Evolutionary conservation across 2,797 vertebrate genomes (phyloP).

Genomic region (Sparidentex hasta): DNA sequence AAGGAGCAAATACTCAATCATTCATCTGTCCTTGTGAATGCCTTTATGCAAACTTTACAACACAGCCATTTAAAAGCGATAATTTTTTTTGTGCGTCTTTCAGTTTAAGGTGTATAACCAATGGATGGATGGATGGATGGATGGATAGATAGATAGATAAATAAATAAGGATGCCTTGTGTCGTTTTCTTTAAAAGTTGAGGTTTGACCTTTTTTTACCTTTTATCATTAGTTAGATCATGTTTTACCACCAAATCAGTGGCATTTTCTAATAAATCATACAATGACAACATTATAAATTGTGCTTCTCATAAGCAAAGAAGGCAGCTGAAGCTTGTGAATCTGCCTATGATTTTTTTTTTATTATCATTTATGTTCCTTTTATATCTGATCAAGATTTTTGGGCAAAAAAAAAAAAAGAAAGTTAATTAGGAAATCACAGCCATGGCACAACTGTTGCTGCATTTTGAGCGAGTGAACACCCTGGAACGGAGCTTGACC

Average conservation of each 20-base stretch:
- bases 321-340: conserved; percentile 5
- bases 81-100: neutral
- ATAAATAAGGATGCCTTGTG: too few species aligned
- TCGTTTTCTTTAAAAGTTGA: neutral
- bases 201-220: neutral
- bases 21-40: neutral
- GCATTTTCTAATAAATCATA: too few species aligned
- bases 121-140: too few species aligned
- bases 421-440: neutral
- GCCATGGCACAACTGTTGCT: neutral
- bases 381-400: neutral
- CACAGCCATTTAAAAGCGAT: neutral
- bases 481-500: neutral
- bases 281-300: neutral
- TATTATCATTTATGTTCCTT: neutral
- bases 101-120: neutral
- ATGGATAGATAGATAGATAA: too few species aligned
- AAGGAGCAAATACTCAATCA: neutral
- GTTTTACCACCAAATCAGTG: neutral
- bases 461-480: neutral
- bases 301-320: neutral
- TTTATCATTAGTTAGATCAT: conserved; percentile 1
- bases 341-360: neutral
- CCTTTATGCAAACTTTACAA: neutral
- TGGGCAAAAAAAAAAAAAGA: too few species aligned